Evolutionary conservation across 2,797 vertebrate genomes (phyloP), one percentile per base, ranked within the genome.

Genomic region (Pangasius larnaudii): DNA sequence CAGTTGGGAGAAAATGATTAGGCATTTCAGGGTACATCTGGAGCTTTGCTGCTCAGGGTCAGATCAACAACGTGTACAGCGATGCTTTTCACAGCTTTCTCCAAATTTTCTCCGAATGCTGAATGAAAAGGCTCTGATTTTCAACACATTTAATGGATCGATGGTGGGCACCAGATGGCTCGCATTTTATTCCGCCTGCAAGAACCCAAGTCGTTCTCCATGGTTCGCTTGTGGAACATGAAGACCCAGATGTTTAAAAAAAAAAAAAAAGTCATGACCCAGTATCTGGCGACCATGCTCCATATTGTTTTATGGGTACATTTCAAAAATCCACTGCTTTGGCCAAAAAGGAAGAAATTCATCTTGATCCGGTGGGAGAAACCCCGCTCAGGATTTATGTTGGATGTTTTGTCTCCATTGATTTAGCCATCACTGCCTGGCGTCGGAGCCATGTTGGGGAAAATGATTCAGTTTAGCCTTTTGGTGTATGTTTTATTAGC

Each of bases 161-260:
- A 61, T 88, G 63, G 71, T 79, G 42, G 86, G 67, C 75, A 90
- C 85, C 89, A 90, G 81, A 90, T 88, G 89, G 80, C 84, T 77
- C 42, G 86, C 78, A 83, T 85, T 85, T 88, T 19, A 42, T 74
- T 85, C 49, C 16, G 10, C 27, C 69, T 46, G 22, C 81, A 84
- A 85, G 58, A 89, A 69, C 78, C 56, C 51, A 1, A 88, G 53
- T 85, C 63, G 46, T 87, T 89, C 69, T 88, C 14, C 56, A 78
- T 61, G 61, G 77, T 84, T 87, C 49, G 65, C 86, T 86, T 85
- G 69, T 24, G 65, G 83, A 81, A 87, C 78, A 86, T 30, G 61
- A 75, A 72, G 84, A 59, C 69, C 83, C 82, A 85, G 81, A 85
- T 82, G 84, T 49, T 61, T 86, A 1, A 77, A 77, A 77, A 51